Conservation (phyloP, 2,113 vertebrate genomes). For the Pelobates fuscus region DNA sequence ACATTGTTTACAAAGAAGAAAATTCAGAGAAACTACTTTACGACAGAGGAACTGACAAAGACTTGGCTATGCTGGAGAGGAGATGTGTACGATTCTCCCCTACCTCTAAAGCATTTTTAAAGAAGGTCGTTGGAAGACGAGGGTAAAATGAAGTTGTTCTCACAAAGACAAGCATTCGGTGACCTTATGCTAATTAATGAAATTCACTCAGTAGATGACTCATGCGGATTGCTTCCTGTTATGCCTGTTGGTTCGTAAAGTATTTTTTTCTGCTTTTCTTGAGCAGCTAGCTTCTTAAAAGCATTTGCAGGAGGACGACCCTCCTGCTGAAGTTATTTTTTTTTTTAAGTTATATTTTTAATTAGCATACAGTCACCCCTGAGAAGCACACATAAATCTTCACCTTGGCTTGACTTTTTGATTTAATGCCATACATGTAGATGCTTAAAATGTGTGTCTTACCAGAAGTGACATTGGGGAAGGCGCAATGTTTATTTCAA, state of each 20-base stretch:
- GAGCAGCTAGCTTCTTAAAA: slow-evolving; percentile 52
- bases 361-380: slow-evolving; percentile 62
- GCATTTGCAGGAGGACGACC: slow-evolving; percentile 50
- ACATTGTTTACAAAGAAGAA: not conserved
- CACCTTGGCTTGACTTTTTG: slow-evolving; percentile 46
- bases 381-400: slow-evolving; percentile 15
- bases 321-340: slow-evolving; percentile 51
- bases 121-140: slow-evolving; percentile 54
- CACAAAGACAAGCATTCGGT: slow-evolving; percentile 52
- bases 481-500: slow-evolving; percentile 10
- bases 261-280: slow-evolving; percentile 39
- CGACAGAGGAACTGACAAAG: not conserved
- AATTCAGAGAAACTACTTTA: not conserved
- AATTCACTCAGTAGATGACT: slow-evolving; percentile 57
- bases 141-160: slow-evolving; percentile 48
- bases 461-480: slow-evolving; percentile 19
- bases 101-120: slow-evolving; percentile 50
- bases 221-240: slow-evolving; percentile 55
- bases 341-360: slow-evolving; percentile 54
- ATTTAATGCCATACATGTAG: slow-evolving; percentile 46
- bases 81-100: slow-evolving; percentile 18
- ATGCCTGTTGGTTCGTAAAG: slow-evolving; percentile 65
- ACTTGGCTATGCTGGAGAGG: not conserved
- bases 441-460: slow-evolving; percentile 25
- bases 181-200: slow-evolving; percentile 64